Evolutionary conservation across 2,113 vertebrate species (phyloP).

Genomic region (Oncorhynchus tshawytscha): DNA sequence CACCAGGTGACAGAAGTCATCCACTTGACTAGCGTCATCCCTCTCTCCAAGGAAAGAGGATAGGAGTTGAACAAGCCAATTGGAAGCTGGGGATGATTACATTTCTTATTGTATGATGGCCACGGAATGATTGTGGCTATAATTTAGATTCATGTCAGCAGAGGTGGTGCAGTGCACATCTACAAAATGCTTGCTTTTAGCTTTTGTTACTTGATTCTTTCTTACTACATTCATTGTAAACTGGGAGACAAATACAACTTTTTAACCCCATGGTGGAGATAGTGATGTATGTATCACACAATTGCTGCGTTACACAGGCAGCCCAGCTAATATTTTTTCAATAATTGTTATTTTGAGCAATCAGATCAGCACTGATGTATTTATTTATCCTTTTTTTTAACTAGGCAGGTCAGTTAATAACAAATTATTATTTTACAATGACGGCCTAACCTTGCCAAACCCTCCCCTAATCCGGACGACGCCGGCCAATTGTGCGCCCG

Average conservation of each 20-base stretch:
- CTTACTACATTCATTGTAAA: background rate
- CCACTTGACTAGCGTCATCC: background rate
- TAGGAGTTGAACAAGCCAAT: no score
- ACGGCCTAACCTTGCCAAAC: no score
- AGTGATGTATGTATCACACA: background rate
- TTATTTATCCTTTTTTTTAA: background rate
- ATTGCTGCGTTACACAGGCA: background rate
- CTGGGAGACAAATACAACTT: background rate
- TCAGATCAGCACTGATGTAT: background rate
- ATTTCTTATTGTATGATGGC: background rate
- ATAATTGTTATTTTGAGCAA: background rate
- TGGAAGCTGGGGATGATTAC: no score
- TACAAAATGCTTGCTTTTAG: background rate
- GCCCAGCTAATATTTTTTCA: background rate
- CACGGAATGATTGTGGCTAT: no score
- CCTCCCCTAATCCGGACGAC: no score
- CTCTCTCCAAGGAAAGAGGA: background rate
- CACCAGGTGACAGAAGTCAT: conserved; percentile 69
- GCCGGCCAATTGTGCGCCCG: no score
- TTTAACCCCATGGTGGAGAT: background rate
- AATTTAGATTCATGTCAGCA: background rate
- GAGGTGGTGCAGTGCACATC: background rate
- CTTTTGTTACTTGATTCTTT: background rate
- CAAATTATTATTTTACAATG: no score
- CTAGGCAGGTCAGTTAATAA: no score